phyloP scores from a whole-genome alignment of 2,113 vertebrate species.

The Eulemur rufifrons region DNA sequence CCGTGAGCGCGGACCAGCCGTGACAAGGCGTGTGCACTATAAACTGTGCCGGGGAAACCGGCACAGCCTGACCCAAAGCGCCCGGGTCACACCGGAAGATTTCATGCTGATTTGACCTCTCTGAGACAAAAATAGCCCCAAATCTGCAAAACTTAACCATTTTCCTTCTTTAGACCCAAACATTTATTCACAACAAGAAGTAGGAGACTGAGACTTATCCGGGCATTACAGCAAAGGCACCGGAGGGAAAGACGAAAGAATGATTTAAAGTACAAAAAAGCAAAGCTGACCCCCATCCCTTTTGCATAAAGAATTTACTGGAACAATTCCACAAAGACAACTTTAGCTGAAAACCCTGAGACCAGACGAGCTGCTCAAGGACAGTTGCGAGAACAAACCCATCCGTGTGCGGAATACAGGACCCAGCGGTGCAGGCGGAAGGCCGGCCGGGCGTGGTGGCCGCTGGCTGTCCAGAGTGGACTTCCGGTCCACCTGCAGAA shows the following conservation, averaged over 20 bases:
- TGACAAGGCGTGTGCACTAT: background rate
- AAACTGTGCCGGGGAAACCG: background rate
- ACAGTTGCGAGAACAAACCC: background rate
- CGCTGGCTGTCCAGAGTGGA: background rate
- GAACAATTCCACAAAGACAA: background rate
- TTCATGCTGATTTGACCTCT: background rate
- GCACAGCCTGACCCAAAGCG: background rate
- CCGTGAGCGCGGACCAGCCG: too few relatives aligned
- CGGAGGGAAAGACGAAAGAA: background rate
- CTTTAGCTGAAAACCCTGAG: background rate
- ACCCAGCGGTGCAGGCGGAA: background rate
- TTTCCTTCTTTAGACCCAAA: background rate
- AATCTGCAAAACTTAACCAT: background rate
- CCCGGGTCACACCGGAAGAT: background rate
- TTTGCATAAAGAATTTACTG: background rate
- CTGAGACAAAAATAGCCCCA: background rate
- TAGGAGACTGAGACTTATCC: background rate
- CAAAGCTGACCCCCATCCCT: background rate
- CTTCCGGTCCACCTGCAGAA: background rate
- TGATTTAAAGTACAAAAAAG: background rate
- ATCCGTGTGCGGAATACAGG: background rate
- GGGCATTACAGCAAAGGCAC: background rate
- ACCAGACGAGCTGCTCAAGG: background rate
- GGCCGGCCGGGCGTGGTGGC: background rate
- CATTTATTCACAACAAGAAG: background rate